Conservation (phyloP, 37 sponge, comb jelly and placozoan species). For the Halichondria panicea region DNA sequence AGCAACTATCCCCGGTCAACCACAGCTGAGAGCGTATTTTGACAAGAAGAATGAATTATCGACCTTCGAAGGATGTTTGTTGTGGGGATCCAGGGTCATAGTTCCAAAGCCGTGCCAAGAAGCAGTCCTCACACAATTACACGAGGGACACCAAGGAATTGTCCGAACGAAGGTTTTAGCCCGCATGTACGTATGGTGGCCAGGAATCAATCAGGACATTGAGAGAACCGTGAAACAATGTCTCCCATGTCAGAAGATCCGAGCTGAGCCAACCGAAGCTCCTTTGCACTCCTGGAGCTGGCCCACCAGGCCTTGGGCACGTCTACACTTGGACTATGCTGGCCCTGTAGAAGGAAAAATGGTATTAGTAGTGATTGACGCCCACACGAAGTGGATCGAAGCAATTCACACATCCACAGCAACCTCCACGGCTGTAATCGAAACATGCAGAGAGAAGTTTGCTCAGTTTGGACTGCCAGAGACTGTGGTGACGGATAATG, state of each 20-base stretch:
- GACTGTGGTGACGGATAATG: conserved; percentile 45
- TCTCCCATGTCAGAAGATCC: conserved; percentile 9
- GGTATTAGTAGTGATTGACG: conserved; percentile 50
- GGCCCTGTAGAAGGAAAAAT: conserved; percentile 37
- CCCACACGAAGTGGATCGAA: conserved; percentile 60
- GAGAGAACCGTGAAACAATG: conserved; percentile 15
- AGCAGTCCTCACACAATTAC: not conserved
- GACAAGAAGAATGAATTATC: too few species aligned
- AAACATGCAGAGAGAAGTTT: conserved; percentile 19
- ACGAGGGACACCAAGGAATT: conserved; percentile 17
- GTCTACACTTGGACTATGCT: conserved; percentile 48
- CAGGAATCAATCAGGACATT: conserved; percentile 46
- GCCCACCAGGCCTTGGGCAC: conserved; percentile 50
- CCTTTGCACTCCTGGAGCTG: conserved; percentile 52
- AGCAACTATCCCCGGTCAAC: too few species aligned
- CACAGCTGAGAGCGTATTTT: too few species aligned
- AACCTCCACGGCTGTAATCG: conserved; percentile 16
- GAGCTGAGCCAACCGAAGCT: conserved; percentile 11
- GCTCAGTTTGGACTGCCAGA: conserved; percentile 38
- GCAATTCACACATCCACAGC: conserved; percentile 11
- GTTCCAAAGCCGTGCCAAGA: not conserved
- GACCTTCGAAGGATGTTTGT: conserved; percentile 10
- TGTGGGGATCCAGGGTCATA: conserved; percentile 16
- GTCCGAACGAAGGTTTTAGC: conserved; percentile 45
- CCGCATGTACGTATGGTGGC: conserved; percentile 46